Base-by-base conservation (phyloP, 1,140 invertebrate species). In the Neodiprion pinetum region DNA sequence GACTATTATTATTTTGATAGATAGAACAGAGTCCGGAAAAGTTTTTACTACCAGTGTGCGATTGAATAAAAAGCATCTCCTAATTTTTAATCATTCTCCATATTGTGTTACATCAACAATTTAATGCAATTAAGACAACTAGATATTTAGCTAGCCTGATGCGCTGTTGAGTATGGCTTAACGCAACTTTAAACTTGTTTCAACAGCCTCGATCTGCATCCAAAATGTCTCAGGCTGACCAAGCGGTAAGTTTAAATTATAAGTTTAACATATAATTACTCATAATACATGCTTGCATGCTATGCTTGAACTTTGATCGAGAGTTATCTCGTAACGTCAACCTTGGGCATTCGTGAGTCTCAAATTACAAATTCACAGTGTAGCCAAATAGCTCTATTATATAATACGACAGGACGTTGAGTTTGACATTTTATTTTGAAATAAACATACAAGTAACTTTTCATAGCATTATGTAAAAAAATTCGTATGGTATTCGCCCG, bases 211-310 rank as follows among this genome's bases (percentile, higher is more conserved):
- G 87, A 73, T 81, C 84, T 49, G 80, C 83, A n/a, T 88, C 87
- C 72, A 85, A 85, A 85, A 82, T 88, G 81, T 87, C 85, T n/a
- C 87, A 88, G 72, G 80, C 78, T 74, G 86, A 87, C 21, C 86
- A 88, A 82, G 75, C 86, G 78, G 86, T 88, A 77, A 87, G 86
- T 87, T 75, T 71, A n/a, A 71, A n/a, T 48, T n/a, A 1, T 71
- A 71, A 71, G 1, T 71, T 5, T 40, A 5, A 40, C 28, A 40
- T 40, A 40, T 40, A 40, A 3, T 40, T 5, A 40, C 1, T 40
- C 5, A 40, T 40, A 40, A 40, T 40, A 40, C 28, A 5, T 40
- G 28, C 28, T 40, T 40, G 28, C 28, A 40, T 40, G 28, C 28
- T 40, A 40, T 40, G 28, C 28, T 40, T 40, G 28, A 40, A 40